These are phyloP conservation scores for Sebastes vulpes DNA, from an alignment of 2,797 vertebrate species.

Conservation along the genomic window DNA sequence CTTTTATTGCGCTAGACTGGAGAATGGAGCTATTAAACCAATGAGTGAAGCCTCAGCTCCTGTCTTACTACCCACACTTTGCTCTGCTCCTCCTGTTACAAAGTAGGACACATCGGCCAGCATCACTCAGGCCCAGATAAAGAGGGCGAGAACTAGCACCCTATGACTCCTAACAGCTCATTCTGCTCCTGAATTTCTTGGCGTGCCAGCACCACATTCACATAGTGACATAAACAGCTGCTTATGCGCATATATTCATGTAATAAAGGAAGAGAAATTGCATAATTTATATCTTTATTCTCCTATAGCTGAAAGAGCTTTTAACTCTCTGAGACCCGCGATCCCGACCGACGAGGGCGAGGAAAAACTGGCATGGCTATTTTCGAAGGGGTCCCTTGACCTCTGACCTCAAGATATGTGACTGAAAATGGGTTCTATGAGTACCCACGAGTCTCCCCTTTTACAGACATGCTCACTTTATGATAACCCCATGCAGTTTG, in stretches of 20 bases:
- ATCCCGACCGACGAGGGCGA: no score
- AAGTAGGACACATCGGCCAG: slow-evolving; percentile 52
- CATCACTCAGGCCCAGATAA: slow-evolving; percentile 36
- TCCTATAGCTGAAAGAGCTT: neutral
- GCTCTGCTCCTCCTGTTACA: slow-evolving; percentile 57
- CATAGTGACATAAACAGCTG: slow-evolving; percentile 30
- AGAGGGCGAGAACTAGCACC: slow-evolving; percentile 30
- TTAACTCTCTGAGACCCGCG: no score
- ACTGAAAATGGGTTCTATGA: no score
- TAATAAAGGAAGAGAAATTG: neutral
- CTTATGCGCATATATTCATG: slow-evolving; percentile 4
- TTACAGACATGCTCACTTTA: no score
- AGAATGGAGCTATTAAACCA: slow-evolving; percentile 65
- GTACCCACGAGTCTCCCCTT: no score
- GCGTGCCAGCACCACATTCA: slow-evolving; percentile 40
- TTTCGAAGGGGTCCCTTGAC: no score
- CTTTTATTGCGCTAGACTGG: slow-evolving; percentile 60
- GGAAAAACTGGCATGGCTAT: no score
- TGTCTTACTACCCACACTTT: slow-evolving; percentile 47
- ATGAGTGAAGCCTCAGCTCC: slow-evolving; percentile 52
- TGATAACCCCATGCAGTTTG: no score
- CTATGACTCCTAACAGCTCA: slow-evolving; percentile 29
- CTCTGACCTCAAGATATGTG: no score
- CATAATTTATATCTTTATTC: neutral
- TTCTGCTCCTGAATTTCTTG: neutral